Base-by-base conservation (phyloP, 2,797 vertebrate species). In the Trachops cirrhosus region DNA sequence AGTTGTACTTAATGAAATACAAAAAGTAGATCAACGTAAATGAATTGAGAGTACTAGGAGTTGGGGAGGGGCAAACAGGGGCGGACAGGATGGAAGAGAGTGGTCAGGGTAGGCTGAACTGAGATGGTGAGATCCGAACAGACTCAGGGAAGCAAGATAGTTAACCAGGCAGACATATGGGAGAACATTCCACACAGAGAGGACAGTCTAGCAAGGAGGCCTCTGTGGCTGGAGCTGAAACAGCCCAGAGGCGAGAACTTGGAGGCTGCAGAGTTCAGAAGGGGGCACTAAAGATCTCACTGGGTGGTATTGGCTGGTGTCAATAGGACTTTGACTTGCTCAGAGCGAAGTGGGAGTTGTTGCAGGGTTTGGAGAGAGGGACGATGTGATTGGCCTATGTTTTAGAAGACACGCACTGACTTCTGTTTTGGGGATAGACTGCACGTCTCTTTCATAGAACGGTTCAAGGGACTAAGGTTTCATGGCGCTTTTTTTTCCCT, bases 331-430 rank as follows among this genome's bases (percentile, higher is more conserved):
- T 48, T 9, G 24, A 21, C 67, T 77, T 32, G 4, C 19, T 29
- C 9, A 19, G 32, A 80, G 16, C 5, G n/a, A 32, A 2, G 0
- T 26, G 62, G 16, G 16, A 95, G n/a, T 18, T 24, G 8, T 19
- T 41, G 0, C 12, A 6, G 3, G 5, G 21, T 59, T 29, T 9
- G 68, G 4, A 24, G 39, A 82, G 4, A 16, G 12, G 15, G 50
- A 73, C 41, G 15, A 32, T 1, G 0, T 39, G 26, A 46, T 71
- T 4, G 3, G 22, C 34, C 37, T 4, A 0, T 19, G 2, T 57
- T 77, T 57, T 44, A 29, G n/a, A 84, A 90, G 26, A 10, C 22
- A 10, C 46, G 5, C 3, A 9, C 24, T 44, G 16, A 77, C 15
- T 86, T 37, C 52, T 62, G 24, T 41, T 91, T 83, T 67, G 11